A percentile compares a stretch with the other conserved stretches of the same genome.
These are phyloP conservation scores for Cephus nigrinus DNA, from an alignment of 2,888 invertebrate species.

Conservation along the genomic window DNA sequence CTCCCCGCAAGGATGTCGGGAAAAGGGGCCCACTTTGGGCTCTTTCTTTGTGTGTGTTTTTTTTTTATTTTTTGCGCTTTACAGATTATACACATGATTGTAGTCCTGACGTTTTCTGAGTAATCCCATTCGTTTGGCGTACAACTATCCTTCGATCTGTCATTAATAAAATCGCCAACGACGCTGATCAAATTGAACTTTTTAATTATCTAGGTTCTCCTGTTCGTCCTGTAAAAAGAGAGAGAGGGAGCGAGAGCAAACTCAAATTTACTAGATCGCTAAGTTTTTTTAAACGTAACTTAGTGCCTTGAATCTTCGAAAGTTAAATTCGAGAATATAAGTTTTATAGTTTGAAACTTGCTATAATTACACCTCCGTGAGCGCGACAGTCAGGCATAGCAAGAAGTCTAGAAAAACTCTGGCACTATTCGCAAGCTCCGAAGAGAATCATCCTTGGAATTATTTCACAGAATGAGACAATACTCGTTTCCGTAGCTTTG, in stretches of 20 bases:
- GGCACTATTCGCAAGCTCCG: neutral
- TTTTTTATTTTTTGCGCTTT: no score
- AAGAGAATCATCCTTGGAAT: neutral
- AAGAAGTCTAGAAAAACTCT: neutral
- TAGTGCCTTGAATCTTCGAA: constrained; percentile 21
- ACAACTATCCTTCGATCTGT: neutral
- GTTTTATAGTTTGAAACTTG: constrained; percentile 57
- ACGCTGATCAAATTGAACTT: neutral
- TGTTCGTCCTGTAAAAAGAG: neutral
- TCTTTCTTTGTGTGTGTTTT: no score
- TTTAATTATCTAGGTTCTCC: neutral
- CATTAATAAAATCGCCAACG: neutral
- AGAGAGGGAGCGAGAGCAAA: neutral
- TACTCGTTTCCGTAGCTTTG: neutral
- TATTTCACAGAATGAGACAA: neutral
- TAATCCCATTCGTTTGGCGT: neutral
- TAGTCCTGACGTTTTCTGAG: neutral
- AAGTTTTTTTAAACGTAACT: constrained; percentile 36
- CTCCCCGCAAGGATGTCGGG: no score
- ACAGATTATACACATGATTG: neutral
- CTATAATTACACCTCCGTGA: constrained; percentile 54
- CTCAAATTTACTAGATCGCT: constrained; percentile 13
- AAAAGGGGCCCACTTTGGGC: no score
- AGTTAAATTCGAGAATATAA: constrained; percentile 48
- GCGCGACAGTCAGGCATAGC: constrained; percentile 49